These are phyloP conservation scores for Pipistrellus nathusii DNA, from an alignment of 2,797 vertebrate species.

Conservation along the genomic window DNA sequence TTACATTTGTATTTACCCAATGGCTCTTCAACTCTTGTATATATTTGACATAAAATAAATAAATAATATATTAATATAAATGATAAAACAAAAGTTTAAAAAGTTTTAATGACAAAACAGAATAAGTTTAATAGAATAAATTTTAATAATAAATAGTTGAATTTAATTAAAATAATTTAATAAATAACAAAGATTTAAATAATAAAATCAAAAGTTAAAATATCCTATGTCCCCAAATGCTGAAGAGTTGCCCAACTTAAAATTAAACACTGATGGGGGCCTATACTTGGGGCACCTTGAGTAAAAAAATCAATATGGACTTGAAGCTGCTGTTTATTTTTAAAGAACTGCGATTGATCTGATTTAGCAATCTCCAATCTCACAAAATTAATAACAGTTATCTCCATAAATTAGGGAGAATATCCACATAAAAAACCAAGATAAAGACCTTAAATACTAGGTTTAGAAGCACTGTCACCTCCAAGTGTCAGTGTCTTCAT, in stretches of 20 bases:
- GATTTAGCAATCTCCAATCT: not conserved
- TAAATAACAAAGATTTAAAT: not conserved
- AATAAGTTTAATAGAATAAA: not conserved
- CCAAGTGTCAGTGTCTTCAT: not conserved
- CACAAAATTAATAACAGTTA: not conserved
- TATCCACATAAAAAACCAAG: not conserved
- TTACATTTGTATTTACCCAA: not conserved
- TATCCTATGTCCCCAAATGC: not conserved
- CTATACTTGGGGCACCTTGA: no score
- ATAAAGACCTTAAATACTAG: not conserved
- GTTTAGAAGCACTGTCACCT: not conserved
- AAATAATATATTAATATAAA: not conserved
- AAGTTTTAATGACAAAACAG: not conserved
- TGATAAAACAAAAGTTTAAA: not conserved
- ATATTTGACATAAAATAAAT: not conserved
- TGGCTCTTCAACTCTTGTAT: not conserved
- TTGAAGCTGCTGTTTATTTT: not conserved
- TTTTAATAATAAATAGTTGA: not conserved
- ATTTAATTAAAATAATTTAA: not conserved
- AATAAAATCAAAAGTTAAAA: not conserved
- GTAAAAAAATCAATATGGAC: not conserved
- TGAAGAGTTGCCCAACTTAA: not conserved
- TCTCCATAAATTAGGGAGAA: not conserved
- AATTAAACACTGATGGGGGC: no score
- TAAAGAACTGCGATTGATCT: not conserved